Evolutionary conservation across 2,113 vertebrate genomes (phyloP), one percentile per base, ranked within the genome.

Genomic region (Suncus etruscus): DNA sequence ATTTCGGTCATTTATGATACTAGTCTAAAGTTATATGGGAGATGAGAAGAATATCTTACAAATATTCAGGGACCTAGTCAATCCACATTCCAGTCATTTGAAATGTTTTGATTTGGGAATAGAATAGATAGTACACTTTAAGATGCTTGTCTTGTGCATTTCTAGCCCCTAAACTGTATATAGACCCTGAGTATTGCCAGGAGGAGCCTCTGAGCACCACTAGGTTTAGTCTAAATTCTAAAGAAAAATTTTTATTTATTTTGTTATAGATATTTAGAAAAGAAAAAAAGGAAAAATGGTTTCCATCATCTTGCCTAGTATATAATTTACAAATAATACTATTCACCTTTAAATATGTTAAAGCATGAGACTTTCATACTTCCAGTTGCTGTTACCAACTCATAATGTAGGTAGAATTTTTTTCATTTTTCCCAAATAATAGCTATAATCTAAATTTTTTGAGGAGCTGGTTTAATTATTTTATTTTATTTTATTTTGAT

Each of bases 331-430:
- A 77, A 81, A 77, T 65, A 47, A 47, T 31, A 29, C 11, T 50
- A 85, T 82, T 86, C 5, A 20, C 72, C 61, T n/a, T 61, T 78
- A 75, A 72, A 90, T 22, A 47, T 14, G 81, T 83, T 65, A 80
- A 79, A 66, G 11, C 54, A 75, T 78, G 70, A 65, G 76, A 61
- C 22, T 70, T n/a, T 65, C 91, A 89, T 84, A 22, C 14, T 27
- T 29, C 70, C 1, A 50, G 16, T 91, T 84, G 32, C 24, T 54
- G 63, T 47, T 91, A 27, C 50, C 61, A 86, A 45, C 14, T 58
- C 1, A 32, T n/a, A 61, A 54, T 8, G 1, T 70, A 58, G 16
- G 39, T 68, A 54, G 22, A 72, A 18, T 45, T 72, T 85, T 74
- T 86, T 45, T 5, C 39, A 48, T 39, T 39, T 39, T 83, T 70